phyloP scores from a whole-genome alignment of 2,113 vertebrate genomes.

The Nannobrachium achirus region DNA sequence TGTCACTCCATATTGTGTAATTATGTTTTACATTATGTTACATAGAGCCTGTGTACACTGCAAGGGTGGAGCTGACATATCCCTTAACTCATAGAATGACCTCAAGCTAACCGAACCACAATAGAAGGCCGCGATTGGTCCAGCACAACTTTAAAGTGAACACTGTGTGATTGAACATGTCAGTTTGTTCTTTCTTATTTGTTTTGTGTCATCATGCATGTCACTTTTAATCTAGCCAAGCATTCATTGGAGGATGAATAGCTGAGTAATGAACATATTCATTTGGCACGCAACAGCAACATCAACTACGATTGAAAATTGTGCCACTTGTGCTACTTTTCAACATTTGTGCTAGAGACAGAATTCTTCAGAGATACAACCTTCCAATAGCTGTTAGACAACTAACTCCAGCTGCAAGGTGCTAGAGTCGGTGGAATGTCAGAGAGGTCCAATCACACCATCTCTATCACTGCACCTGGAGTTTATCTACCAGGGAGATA shows the following conservation, averaged over 20 bases:
- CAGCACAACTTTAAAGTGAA: slow-evolving; percentile 22
- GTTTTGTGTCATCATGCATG: slow-evolving; percentile 48
- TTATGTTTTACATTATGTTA: slow-evolving; percentile 62
- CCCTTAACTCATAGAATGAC: slow-evolving; percentile 68
- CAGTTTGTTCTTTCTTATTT: slow-evolving; percentile 44
- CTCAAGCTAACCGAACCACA: slow-evolving; percentile 61
- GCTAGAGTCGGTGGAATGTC: slow-evolving; percentile 41
- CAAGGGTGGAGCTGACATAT: slow-evolving; percentile 66
- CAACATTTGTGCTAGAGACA: neutral
- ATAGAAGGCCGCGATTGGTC: slow-evolving; percentile 31
- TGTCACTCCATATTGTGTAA: slow-evolving; percentile 57
- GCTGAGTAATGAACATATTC: slow-evolving; percentile 10
- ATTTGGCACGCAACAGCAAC: slow-evolving; percentile 6
- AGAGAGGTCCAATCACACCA: slow-evolving; percentile 35
- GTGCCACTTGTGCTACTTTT: neutral
- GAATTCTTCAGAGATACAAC: slow-evolving; percentile 6
- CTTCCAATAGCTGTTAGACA: slow-evolving; percentile 42
- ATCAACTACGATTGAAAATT: neutral
- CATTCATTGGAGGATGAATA: slow-evolving; percentile 14
- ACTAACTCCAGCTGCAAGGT: slow-evolving; percentile 14
- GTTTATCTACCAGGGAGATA: slow-evolving; percentile 66
- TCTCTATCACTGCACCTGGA: slow-evolving; percentile 61
- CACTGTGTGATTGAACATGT: slow-evolving; percentile 45
- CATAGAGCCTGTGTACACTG: slow-evolving; percentile 59
- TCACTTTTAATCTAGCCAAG: slow-evolving; percentile 42